Evolutionary conservation across 1,140 invertebrate species (phyloP).

Genomic region (Augochlora pura): DNA sequence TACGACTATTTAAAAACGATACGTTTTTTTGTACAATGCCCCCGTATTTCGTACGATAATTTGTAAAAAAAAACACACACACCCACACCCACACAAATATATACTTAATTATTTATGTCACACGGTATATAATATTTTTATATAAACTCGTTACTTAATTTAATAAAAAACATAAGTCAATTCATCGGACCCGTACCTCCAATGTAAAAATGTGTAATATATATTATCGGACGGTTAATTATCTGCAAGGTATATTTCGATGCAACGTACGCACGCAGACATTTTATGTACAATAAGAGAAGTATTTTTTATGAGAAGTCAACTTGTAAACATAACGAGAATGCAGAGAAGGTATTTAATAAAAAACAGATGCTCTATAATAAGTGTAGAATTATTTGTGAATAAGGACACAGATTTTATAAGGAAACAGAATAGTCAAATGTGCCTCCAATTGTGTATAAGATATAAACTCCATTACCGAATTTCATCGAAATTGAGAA

Average conservation of each 20-base stretch:
- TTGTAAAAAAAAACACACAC: slow-evolving; percentile 74
- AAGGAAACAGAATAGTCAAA: slow-evolving; percentile 75
- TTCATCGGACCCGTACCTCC: slow-evolving; percentile 73
- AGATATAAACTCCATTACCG: slow-evolving; percentile 71
- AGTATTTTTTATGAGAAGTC: slow-evolving; percentile 75
- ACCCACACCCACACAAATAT: too few species aligned
- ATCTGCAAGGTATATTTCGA: slow-evolving; percentile 61
- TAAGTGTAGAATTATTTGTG: slow-evolving; percentile 66
- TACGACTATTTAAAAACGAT: slow-evolving; percentile 72
- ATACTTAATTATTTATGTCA: slow-evolving; percentile 78
- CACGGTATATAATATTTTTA: slow-evolving; percentile 74
- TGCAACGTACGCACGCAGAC: slow-evolving; percentile 61
- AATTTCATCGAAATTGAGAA: slow-evolving; percentile 39
- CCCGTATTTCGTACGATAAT: slow-evolving; percentile 67
- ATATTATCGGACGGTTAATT: slow-evolving; percentile 64
- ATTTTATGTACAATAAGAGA: slow-evolving; percentile 72
- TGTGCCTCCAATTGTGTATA: slow-evolving; percentile 73
- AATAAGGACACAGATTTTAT: slow-evolving; percentile 71
- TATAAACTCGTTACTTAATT: slow-evolving; percentile 76
- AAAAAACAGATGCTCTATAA: slow-evolving; percentile 58
- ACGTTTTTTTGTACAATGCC: slow-evolving; percentile 75
- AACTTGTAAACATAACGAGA: slow-evolving; percentile 74
- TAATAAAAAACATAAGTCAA: slow-evolving; percentile 74
- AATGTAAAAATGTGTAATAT: slow-evolving; percentile 78
- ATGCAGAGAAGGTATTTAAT: slow-evolving; percentile 71